Base-by-base conservation (phyloP, 2,113 vertebrate genomes). In the Corythaixoides concolor region DNA sequence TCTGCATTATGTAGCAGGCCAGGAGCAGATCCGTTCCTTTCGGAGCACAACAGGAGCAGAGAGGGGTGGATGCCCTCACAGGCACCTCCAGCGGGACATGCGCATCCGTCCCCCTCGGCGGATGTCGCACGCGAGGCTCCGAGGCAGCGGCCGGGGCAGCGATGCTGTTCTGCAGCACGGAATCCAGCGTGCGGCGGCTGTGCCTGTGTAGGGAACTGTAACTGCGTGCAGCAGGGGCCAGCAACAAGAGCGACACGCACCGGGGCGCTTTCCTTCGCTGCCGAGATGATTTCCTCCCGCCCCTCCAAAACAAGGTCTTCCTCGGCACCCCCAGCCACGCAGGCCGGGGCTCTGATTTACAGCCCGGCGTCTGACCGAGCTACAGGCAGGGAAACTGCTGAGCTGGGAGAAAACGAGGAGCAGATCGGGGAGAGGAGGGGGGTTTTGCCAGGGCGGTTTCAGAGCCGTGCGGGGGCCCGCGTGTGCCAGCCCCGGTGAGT, bases 121-220 rank as follows among this genome's bases (percentile, higher is more conserved):
- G 69, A 7, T 5, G 4, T 2, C 0, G 3, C 43, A 5, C 1
- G 2, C 3, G 8, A 6, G 13, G 33, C 50, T n/a, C 43, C 0
- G 33, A 12, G 64, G 53, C 41, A 12, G 6, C 2, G 3, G 62
- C 83, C 4, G 0, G 18, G 1, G 49, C 11, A 1, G n/a, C 3
- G 64, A 49, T 28, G 82, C 39, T 45, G 27, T 14, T 45, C 70
- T 19, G 55, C 41, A 2, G 62, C 80, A 43, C 4, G 9, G 68
- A 53, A 3, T 1, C 64, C 68, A 68, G 2, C 5, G 0, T 16
- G 7, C 41, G 6, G 77, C 4, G 4, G 37, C 75, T 12, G 53
- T 11, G 66, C 47, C 85, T 5, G 49, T 0, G 9, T 1, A 22
- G 49, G 74, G 7, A 60, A 15, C 55, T 0, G 2, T 2, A 50